Evolutionary conservation across 2,888 invertebrate genomes (phyloP), one percentile per base, ranked within the genome.

Genomic region (Galeopsomyia nigrocyanea): DNA sequence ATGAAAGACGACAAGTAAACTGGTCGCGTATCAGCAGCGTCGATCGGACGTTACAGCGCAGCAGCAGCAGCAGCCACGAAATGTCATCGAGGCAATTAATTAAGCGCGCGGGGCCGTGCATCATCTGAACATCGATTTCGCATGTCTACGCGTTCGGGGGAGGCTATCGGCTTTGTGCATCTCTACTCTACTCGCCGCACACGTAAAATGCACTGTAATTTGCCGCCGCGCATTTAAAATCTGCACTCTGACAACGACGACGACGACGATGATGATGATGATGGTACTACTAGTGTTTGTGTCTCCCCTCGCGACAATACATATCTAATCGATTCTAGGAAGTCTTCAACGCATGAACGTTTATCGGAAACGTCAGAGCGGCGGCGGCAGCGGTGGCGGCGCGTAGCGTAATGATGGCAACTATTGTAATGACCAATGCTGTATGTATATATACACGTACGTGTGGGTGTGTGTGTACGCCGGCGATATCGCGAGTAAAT

Each of bases 401-500:
- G 50, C 50, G 17, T 9, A 22, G 78, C 82, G 79, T 83, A 83
- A 84, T 83, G 83, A 83, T 79, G 79, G 80, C 80, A 79, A 83
- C 82, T 80, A 81, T 79, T 79, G 77, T 78, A 77, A 78, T 68
- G 74, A 68, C 58, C 67, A 39, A 39, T 9, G 51, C 47, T 47
- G 55, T 17, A 13, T 6, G 55, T 19, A 21, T 7, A 17, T n/a
- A n/a, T n/a, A n/a, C n/a, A n/a, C n/a, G n/a, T 26, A 26, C 2
- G 26, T 26, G 26, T 26, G 26, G 26, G 26, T 26, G 26, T 5
- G 22, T 3, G 7, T 19, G 55, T 14, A 21, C 14, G 55, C 19
- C 19, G 55, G 22, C 17, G 17, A 39, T 39, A 39, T 39, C 39
- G 39, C 39, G 39, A 39, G 39, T 39, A 39, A 39, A 39, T 39